Conservation (phyloP, 2,113 vertebrate species). For the Laterallus jamaicensis region DNA sequence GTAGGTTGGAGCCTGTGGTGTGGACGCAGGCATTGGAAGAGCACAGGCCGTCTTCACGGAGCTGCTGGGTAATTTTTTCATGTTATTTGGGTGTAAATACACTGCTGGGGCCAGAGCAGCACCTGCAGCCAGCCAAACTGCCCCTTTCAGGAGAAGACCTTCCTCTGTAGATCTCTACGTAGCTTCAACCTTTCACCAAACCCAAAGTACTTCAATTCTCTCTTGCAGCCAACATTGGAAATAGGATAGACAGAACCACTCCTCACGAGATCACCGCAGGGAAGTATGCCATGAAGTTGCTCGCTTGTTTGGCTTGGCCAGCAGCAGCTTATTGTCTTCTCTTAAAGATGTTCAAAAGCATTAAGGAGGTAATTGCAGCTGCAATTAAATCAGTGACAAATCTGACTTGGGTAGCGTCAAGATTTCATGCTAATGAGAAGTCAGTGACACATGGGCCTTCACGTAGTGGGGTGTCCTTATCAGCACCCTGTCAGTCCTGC, state of each 20-base stretch:
- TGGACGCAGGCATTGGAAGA: fast-evolving
- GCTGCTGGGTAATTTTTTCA: background rate
- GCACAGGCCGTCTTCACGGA: fast-evolving
- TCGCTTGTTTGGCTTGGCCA: background rate
- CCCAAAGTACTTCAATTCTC: fast-evolving
- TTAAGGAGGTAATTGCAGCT: background rate
- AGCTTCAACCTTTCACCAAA: background rate
- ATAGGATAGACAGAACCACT: background rate
- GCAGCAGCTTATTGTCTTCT: background rate
- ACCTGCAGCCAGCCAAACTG: background rate
- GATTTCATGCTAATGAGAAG: background rate
- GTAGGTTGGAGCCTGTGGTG: fast-evolving
- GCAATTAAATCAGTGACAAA: background rate
- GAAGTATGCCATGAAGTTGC: background rate
- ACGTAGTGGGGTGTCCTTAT: background rate
- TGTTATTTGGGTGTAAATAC: fast-evolving
- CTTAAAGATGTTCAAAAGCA: background rate
- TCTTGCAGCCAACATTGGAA: fast-evolving
- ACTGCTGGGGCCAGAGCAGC: fast-evolving
- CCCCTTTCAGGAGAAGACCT: background rate
- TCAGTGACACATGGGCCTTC: background rate
- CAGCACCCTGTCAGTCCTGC: background rate
- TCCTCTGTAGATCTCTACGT: background rate
- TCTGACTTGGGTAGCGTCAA: background rate
- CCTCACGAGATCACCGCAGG: fast-evolving